Evolutionary conservation across 2,797 vertebrate genomes (phyloP), one percentile per base, ranked within the genome.

Genomic region (Ammospiza maritima): DNA sequence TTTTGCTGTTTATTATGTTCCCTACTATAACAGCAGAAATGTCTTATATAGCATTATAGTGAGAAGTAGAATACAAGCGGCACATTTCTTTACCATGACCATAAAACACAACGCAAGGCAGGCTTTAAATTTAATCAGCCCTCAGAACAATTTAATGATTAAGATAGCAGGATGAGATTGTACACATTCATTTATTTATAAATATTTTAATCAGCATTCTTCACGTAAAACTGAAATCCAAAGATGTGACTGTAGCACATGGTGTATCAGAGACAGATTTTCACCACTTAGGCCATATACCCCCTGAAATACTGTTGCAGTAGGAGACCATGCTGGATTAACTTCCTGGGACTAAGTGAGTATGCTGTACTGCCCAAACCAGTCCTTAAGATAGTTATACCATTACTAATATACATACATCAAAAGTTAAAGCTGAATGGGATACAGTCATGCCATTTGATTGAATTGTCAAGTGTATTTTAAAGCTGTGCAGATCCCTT

Each of bases 1-100:
- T 97, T 96, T 93, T 88, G 25, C 40, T 94, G 60, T 95, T 93
- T 87, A 80, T 61, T 57, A 93, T 77, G 70, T 83, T 23, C 56
- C 62, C 50, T 92, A 54, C 56, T 69, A 57, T 73, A 84, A 72
- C 19, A 92, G 50, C 54, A 94, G 44, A 96, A 82, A 85, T 80
- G 75, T 20, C 81, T 61, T 77, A 87, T 23, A 42, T 20, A 82
- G 21, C 13, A 62, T 79, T 77, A 58, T 9, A 69, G 66, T 13
- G 40, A 66, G 83, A 86, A 79, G 58, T 30, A 85, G 61, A 88
- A 88, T 34, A 72, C 54, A 77, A 87, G 54, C 22, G 77, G 47
- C 47, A 45, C 32, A 60, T 60, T 17, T 3, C 69, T 88, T 89
- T 69, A 62, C 20, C 14, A 16, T n/a, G 61, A 54, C 29, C 26